Conservation (phyloP, 2,888 invertebrate species). For the Drosophila kuntzei region DNA sequence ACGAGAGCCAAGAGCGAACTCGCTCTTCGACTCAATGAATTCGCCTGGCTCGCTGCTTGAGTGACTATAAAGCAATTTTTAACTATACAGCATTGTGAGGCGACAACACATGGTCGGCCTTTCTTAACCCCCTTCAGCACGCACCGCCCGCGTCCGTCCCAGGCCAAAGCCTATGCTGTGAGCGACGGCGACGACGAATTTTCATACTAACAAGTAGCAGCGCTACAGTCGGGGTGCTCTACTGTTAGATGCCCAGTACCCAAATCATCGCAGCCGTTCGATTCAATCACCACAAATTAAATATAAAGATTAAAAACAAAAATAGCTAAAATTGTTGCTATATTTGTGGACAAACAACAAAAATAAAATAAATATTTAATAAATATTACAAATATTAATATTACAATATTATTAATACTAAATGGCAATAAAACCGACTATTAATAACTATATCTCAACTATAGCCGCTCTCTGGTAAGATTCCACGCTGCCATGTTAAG, state of each 20-base stretch:
- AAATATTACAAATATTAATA: too few species aligned
- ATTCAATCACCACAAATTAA: too few species aligned
- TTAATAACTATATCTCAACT: too few species aligned
- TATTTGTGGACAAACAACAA: too few species aligned
- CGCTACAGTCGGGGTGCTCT: neutral
- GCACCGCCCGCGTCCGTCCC: conserved; percentile 43
- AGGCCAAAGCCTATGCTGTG: conserved; percentile 60
- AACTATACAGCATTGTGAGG: conserved; percentile 59
- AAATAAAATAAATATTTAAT: too few species aligned
- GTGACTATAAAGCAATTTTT: conserved; percentile 43
- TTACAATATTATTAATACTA: too few species aligned
- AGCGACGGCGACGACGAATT: conserved; percentile 58
- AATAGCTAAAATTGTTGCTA: too few species aligned
- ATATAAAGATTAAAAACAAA: too few species aligned
- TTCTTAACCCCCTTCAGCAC: conserved; percentile 33
- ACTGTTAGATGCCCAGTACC: neutral
- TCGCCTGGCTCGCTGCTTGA: conserved; percentile 35
- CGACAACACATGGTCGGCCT: conserved; percentile 66
- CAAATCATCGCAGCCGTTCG: too few species aligned
- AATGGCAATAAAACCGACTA: too few species aligned
- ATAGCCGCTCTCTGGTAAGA: too few species aligned
- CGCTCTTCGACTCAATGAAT: conserved; percentile 41
- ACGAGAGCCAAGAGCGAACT: conserved; percentile 32
- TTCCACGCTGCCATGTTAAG: too few species aligned
- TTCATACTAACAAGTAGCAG: conserved; percentile 54